Base-by-base conservation (phyloP, 2,113 vertebrate genomes). In the Ardeotis arabs region DNA sequence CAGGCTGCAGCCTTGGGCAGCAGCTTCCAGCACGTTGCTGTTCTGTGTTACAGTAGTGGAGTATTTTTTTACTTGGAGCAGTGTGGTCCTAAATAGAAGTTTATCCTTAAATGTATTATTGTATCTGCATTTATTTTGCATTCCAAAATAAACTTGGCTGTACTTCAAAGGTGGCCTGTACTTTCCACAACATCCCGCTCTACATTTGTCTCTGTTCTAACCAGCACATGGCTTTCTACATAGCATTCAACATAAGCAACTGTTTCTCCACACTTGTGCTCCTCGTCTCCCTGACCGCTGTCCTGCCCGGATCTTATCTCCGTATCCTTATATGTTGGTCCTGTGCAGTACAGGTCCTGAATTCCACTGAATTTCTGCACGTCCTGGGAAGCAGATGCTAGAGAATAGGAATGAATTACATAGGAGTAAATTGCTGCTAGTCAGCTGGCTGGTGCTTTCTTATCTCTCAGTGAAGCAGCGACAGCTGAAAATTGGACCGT, bases 11-110 rank as follows among this genome's bases (percentile, higher is more conserved):
- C 53, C 59, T 56, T 39, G 33, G 50, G 85, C 58, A 67, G 80
- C 64, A 67, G 2, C 39, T 35, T 72, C 5, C 1, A 31, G n/a
- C n/a, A 7, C 0, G 0, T 55, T 55, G 44, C 39, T 89, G 20
- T n/a, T 84, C 35, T 60, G 25, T 12, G 1, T 33, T 84, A 24
- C 0, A 1, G 17, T 22, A 80, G 56, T 63, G 33, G 70, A 29
- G n/a, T 10, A 3, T 52, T 52, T 52, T 52, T 52, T 52, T 27
- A 27, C 52, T 27, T 53, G 52, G 41, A 64, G 31, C 35, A 20
- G 29, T 13, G 11, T 78, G 33, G 23, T 37, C 29, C 53, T 50
- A 55, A 69, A 45, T 16, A 73, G 33, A 76, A 23, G 19, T 56
- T 87, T 47, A 24, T 60, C 44, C 59, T 76, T 68, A 37, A 44